phyloP scores from a whole-genome alignment of 2,888 invertebrate species.

The Drosophila nigricruria region DNA sequence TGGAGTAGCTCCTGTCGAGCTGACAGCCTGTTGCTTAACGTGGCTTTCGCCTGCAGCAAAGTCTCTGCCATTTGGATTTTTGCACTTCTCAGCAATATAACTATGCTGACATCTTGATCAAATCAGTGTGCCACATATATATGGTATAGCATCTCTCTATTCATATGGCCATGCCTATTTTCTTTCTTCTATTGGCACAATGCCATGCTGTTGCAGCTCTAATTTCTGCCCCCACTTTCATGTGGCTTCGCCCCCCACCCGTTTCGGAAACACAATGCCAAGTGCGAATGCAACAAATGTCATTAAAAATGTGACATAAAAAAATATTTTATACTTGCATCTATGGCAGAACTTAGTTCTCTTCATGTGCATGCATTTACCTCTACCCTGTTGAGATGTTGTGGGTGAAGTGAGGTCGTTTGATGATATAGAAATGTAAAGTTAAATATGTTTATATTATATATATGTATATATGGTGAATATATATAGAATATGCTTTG shows the following conservation, averaged over 20 bases:
- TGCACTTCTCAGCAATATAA: not conserved
- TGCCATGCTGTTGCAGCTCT: constrained; percentile 31
- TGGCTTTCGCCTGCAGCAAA: constrained; percentile 41
- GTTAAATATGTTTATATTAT: not conserved
- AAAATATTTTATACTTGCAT: constrained; percentile 69
- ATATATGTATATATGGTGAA: not conserved
- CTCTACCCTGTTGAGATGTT: constrained; percentile 21
- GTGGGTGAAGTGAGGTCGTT: not conserved
- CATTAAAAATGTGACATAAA: constrained; percentile 78
- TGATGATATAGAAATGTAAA: not conserved
- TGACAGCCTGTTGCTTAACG: constrained; percentile 72
- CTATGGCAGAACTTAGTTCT: constrained; percentile 39
- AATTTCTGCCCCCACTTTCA: constrained; percentile 24
- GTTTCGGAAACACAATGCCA: constrained; percentile 41
- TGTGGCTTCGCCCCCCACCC: constrained; percentile 1
- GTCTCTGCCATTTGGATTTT: constrained; percentile 21
- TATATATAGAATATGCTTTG: not conserved
- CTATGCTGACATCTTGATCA: constrained; percentile 18
- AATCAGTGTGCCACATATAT: not conserved
- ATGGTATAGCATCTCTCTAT: not conserved
- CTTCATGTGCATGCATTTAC: constrained; percentile 35
- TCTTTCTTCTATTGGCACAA: constrained; percentile 25
- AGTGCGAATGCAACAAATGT: constrained; percentile 76
- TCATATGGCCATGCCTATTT: not conserved
- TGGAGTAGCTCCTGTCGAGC: constrained; percentile 52